Evolutionary conservation across 2,888 invertebrate genomes (phyloP).

Genomic region (Isotomurus palustris): DNA sequence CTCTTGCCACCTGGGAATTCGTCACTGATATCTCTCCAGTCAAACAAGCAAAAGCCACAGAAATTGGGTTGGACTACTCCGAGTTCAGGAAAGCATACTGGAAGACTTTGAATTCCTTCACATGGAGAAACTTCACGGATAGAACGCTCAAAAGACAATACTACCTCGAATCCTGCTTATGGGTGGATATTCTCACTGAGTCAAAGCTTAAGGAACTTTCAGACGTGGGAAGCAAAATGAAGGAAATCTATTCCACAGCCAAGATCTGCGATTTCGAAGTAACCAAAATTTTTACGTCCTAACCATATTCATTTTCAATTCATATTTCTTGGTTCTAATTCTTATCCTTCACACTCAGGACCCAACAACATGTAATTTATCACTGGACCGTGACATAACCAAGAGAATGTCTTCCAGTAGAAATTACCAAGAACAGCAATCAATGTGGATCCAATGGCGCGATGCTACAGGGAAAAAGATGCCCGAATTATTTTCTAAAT

Average conservation of each 20-base stretch:
- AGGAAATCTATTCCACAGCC: slow-evolving; percentile 67
- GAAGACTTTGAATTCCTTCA: slow-evolving; percentile 4
- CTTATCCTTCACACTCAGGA: slow-evolving; percentile 34
- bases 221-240: slow-evolving; percentile 61
- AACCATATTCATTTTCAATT: no score
- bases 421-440: slow-evolving; percentile 64
- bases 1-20: slow-evolving; percentile 3
- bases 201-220: slow-evolving; percentile 63
- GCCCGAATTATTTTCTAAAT: slow-evolving; percentile 70
- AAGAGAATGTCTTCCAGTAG: slow-evolving; percentile 68
- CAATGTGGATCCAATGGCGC: slow-evolving; percentile 76
- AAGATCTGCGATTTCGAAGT: slow-evolving; percentile 60
- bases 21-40: slow-evolving; percentile 7
- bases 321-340: no score
- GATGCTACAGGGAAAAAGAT: slow-evolving; percentile 71
- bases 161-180: slow-evolving; percentile 63
- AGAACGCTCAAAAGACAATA: slow-evolving; percentile 64
- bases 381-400: slow-evolving; percentile 56
- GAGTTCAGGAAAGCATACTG: neutral
- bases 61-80: neutral
- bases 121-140: slow-evolving; percentile 65
- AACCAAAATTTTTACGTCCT: neutral
- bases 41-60: neutral
- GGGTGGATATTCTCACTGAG: slow-evolving; percentile 68
- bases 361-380: slow-evolving; percentile 51